phyloP scores from a whole-genome alignment of 2,113 vertebrate species.

The Carassius gibelio region DNA sequence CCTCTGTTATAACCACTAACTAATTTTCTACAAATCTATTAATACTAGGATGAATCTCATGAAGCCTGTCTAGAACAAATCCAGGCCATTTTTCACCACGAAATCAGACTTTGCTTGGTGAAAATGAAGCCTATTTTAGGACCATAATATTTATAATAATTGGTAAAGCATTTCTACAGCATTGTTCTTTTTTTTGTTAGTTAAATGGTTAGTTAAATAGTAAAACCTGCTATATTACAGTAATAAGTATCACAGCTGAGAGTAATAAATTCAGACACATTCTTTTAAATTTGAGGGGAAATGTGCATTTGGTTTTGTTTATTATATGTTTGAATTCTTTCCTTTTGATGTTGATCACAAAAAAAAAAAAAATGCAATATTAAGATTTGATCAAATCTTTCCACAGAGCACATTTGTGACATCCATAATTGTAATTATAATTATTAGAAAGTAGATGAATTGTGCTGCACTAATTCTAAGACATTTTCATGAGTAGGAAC shows the following conservation, averaged over 20 bases:
- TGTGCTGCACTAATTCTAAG: not conserved
- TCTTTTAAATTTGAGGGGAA: not conserved
- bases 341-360: not conserved
- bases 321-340: not conserved
- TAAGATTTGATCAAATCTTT: not conserved
- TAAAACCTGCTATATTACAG: not conserved
- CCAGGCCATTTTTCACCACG: not conserved
- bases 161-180: not conserved
- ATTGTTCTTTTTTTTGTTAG: not conserved
- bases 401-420: not conserved
- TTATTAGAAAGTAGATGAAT: too few relatives aligned
- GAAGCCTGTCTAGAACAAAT: not conserved
- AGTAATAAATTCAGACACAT: not conserved
- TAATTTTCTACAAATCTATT: constrained; percentile 1
- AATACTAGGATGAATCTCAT: constrained; percentile 6
- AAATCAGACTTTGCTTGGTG: not conserved
- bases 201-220: not conserved
- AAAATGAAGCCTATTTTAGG: not conserved
- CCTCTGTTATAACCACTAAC: not conserved
- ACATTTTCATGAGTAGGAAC: not conserved
- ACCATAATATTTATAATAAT: not conserved
- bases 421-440: too few relatives aligned
- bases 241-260: not conserved
- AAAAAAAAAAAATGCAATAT: not conserved
- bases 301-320: not conserved